phyloP scores from a whole-genome alignment of 2,113 vertebrate genomes.

The Labeo catla region DNA sequence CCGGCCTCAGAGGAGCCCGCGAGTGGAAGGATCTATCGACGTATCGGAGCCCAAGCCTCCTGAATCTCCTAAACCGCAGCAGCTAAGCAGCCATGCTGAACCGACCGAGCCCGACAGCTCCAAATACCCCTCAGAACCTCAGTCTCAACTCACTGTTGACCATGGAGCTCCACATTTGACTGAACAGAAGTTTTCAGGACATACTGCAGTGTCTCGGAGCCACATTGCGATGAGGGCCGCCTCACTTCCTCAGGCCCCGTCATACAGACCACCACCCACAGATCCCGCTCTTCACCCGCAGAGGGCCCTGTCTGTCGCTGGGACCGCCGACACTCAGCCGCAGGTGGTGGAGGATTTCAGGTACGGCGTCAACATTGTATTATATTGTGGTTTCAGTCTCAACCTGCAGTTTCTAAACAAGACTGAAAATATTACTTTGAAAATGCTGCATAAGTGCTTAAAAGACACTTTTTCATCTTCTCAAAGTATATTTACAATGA shows the following conservation, averaged over 20 bases:
- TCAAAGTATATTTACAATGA: too few relatives aligned
- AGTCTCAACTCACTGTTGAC: conserved; percentile 37
- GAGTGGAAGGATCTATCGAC: conserved; percentile 72
- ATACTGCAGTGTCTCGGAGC: conserved; percentile 57
- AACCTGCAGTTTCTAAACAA: too few relatives aligned
- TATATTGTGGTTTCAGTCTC: neutral
- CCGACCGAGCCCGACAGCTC: conserved; percentile 56
- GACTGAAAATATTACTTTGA: too few relatives aligned
- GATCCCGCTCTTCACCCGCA: conserved; percentile 69
- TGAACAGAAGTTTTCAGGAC: conserved; percentile 64
- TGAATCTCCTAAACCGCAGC: conserved; percentile 48
- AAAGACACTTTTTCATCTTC: too few relatives aligned
- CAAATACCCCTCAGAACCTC: conserved; percentile 56
- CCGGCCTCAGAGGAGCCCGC: conserved; percentile 69
- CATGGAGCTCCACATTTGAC: conserved; percentile 30
- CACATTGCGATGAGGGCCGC: conserved; percentile 75
- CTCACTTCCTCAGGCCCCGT: conserved; percentile 74
- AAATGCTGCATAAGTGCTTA: too few relatives aligned
- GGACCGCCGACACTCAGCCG: conserved; percentile 74
- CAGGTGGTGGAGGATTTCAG: conserved; percentile 77
- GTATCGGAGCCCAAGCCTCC: conserved; percentile 63
- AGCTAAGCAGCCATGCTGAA: conserved; percentile 57
- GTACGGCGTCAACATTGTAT: conserved; percentile 54
- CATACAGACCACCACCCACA: conserved; percentile 59
- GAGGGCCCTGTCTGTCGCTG: conserved; percentile 74